phyloP scores from a whole-genome alignment of 1,140 invertebrate species.

The Nasonia longicornis region DNA sequence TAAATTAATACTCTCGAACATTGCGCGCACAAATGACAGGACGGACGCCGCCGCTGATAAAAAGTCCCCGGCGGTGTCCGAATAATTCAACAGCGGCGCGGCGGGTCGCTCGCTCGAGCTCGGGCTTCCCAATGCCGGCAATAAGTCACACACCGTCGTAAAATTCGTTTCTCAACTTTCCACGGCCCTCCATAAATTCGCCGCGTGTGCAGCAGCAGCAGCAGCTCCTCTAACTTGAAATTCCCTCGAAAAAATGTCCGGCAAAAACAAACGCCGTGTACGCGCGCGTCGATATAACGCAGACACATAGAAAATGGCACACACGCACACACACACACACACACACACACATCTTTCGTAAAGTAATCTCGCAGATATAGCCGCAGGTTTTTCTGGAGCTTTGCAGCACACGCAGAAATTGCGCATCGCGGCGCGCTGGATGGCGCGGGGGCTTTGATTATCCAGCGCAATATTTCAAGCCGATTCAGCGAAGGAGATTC shows the following conservation, averaged over 20 bases:
- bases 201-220: background rate
- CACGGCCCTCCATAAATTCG: background rate
- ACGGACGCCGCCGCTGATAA: background rate
- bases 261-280: background rate
- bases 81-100: background rate
- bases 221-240: background rate
- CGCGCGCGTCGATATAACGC: background rate
- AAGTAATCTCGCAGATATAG: background rate
- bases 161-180: conserved; percentile 16
- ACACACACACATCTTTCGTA: too few species aligned
- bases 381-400: background rate
- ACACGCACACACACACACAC: background rate
- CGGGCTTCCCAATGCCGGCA: background rate
- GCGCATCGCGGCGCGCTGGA: background rate
- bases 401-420: background rate
- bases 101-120: too few species aligned
- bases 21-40: background rate
- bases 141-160: background rate
- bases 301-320: background rate
- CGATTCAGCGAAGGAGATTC: conserved; percentile 40
- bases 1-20: background rate
- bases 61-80: background rate
- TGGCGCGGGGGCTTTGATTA: conserved; percentile 33
- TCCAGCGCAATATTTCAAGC: conserved; percentile 39
- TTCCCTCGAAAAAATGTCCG: background rate